Percentiles rank a stretch among this genome's conserved stretches.
Evolutionary conservation across 37 sponge, comb jelly and placozoan species (phyloP).

Genomic region (Hormiphora californensis): DNA sequence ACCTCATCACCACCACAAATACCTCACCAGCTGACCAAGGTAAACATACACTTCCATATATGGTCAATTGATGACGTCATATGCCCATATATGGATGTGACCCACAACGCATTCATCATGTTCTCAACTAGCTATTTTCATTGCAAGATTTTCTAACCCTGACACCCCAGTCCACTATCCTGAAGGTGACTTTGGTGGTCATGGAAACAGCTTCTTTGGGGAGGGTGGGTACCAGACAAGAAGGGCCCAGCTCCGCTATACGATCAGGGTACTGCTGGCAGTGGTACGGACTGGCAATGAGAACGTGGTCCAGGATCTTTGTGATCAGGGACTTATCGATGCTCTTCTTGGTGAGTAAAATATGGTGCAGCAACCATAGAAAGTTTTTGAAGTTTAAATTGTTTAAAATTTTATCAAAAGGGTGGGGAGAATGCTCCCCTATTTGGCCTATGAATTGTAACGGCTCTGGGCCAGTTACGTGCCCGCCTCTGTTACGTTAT

Average conservation of each 20-base stretch:
- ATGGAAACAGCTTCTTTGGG: slow-evolving; percentile 89
- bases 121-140: neutral
- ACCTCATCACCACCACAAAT: slow-evolving; percentile 11
- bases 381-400: too few species aligned
- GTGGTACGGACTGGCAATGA: slow-evolving; percentile 70
- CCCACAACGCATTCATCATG: neutral
- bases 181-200: slow-evolving; percentile 67
- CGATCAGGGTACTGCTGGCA: slow-evolving; percentile 75
- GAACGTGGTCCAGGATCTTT: slow-evolving; percentile 69
- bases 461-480: too few species aligned
- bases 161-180: slow-evolving; percentile 23
- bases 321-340: slow-evolving; percentile 87
- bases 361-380: too few species aligned
- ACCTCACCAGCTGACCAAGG: neutral
- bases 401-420: too few species aligned
- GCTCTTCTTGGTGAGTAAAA: slow-evolving; percentile 55
- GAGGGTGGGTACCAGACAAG: slow-evolving; percentile 72
- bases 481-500: too few species aligned
- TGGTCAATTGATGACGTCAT: neutral
- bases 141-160: neutral
- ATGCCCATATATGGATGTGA: too few species aligned
- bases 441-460: too few species aligned
- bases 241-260: slow-evolving; percentile 73
- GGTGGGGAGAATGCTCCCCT: too few species aligned
- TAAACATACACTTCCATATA: neutral